phyloP scores from a whole-genome alignment of 2,797 vertebrate species.

The Hydrolagus colliei region DNA sequence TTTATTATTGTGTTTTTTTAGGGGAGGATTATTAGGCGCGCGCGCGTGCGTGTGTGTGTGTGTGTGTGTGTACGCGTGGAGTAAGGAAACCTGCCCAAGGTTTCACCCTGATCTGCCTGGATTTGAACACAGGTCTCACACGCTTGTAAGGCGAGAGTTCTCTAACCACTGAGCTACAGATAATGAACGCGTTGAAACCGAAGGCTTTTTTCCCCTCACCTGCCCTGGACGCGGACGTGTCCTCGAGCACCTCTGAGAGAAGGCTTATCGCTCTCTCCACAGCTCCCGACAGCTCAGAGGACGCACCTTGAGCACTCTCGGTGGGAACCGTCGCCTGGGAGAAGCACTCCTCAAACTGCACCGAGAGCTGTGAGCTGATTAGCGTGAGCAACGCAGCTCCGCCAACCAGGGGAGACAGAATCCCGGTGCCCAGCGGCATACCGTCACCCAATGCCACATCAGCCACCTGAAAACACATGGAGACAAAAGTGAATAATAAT shows the following conservation, averaged over 20 bases:
- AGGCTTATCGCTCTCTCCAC: conserved; percentile 63
- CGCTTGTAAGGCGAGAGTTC: no score
- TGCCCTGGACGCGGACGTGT: conserved; percentile 42
- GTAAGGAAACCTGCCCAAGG: no score
- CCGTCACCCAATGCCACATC: conserved; percentile 54
- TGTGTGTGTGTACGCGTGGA: no score
- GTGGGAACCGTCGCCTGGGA: conserved; percentile 35
- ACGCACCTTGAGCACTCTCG: conserved; percentile 41
- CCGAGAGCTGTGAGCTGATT: conserved; percentile 45
- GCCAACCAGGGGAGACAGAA: conserved; percentile 69
- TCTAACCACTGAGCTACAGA: no score
- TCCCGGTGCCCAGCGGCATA: conserved; percentile 56
- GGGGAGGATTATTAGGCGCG: no score
- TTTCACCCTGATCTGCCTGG: no score
- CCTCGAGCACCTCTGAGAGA: conserved; percentile 48
- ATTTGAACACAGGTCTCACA: no score
- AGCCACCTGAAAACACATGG: conserved; percentile 58
- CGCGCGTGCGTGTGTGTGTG: no score
- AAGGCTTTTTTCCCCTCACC: conserved; percentile 15
- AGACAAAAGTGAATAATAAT: background rate
- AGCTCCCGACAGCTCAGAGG: conserved; percentile 59
- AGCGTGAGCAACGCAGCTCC: conserved; percentile 64
- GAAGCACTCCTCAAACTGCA: conserved; percentile 39
- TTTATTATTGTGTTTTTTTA: no score
- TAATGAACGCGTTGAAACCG: background rate